Evolutionary conservation across 2,797 vertebrate species (phyloP).

Genomic region (Poeciliopsis paucimaculata): DNA sequence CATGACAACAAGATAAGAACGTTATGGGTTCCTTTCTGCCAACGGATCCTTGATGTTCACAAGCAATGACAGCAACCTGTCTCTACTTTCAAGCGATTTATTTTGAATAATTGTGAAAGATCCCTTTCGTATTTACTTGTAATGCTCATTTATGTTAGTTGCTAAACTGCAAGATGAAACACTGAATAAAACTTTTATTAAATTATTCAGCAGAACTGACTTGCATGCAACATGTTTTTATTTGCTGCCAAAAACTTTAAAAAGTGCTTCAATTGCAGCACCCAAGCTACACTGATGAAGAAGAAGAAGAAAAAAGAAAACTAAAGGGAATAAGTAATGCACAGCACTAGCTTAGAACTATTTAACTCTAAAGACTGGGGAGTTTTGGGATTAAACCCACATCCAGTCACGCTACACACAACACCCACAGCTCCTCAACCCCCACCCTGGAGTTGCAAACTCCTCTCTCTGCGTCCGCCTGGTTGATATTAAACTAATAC

Average conservation of each 20-base stretch:
- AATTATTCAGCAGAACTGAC: constrained; percentile 3
- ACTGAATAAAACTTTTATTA: background rate
- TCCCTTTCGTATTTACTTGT: background rate
- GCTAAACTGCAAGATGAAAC: background rate
- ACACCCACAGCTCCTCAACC: constrained; percentile 44
- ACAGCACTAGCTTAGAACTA: constrained; percentile 13
- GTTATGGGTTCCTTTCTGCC: constrained; percentile 21
- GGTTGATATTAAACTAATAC: constrained; percentile 78
- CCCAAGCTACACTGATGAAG: background rate
- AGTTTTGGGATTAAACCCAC: constrained; percentile 48
- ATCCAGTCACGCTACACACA: constrained; percentile 49
- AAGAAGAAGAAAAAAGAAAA: background rate
- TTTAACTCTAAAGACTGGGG: constrained; percentile 13
- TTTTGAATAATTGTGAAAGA: background rate
- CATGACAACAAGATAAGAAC: constrained; percentile 67
- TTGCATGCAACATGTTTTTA: background rate
- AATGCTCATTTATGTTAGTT: background rate
- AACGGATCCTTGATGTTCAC: constrained; percentile 23
- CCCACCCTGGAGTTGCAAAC: constrained; percentile 50
- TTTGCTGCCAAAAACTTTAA: background rate
- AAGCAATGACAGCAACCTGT: constrained; percentile 12
- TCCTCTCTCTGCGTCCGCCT: constrained; percentile 32
- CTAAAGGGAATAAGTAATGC: background rate
- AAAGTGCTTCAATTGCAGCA: background rate
- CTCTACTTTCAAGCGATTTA: constrained; percentile 4